Evolutionary conservation across 1,140 invertebrate genomes (phyloP).

Genomic region (Orius laevigatus): DNA sequence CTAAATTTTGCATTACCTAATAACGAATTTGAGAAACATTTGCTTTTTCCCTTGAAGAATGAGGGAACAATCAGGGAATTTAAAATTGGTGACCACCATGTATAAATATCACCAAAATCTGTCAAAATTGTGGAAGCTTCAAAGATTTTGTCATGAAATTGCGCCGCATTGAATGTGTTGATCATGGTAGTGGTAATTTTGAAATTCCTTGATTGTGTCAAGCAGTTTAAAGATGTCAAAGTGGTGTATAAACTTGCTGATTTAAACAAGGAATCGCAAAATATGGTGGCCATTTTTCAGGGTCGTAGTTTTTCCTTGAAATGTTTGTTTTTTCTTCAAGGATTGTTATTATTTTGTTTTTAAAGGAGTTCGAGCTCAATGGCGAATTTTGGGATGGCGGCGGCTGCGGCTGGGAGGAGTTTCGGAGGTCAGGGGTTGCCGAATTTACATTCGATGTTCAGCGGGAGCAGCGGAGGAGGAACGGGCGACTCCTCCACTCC

Average conservation of each 20-base stretch:
- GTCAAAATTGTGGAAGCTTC: too few species aligned
- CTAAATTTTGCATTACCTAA: too few species aligned
- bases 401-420: slow-evolving; percentile 24
- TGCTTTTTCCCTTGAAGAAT: too few species aligned
- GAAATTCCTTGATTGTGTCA: too few species aligned
- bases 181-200: too few species aligned
- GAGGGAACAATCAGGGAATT: too few species aligned
- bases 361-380: slow-evolving; percentile 40
- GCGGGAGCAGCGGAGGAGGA: slow-evolving; percentile 31
- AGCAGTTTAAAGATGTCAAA: too few species aligned
- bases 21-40: too few species aligned
- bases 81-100: too few species aligned
- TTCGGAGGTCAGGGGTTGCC: slow-evolving; percentile 46
- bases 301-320: background rate
- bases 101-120: too few species aligned
- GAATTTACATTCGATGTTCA: slow-evolving; percentile 63
- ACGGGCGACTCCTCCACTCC: slow-evolving; percentile 57
- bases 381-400: slow-evolving; percentile 41
- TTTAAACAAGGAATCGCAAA: background rate
- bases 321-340: slow-evolving; percentile 1
- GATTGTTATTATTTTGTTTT: slow-evolving; percentile 8
- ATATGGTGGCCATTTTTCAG: slow-evolving; percentile 10
- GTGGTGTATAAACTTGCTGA: slow-evolving; percentile 13
- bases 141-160: too few species aligned
- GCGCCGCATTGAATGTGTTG: too few species aligned